Evolutionary conservation across 1,140 invertebrate genomes (phyloP).

Genomic region (Asobara japonica): DNA sequence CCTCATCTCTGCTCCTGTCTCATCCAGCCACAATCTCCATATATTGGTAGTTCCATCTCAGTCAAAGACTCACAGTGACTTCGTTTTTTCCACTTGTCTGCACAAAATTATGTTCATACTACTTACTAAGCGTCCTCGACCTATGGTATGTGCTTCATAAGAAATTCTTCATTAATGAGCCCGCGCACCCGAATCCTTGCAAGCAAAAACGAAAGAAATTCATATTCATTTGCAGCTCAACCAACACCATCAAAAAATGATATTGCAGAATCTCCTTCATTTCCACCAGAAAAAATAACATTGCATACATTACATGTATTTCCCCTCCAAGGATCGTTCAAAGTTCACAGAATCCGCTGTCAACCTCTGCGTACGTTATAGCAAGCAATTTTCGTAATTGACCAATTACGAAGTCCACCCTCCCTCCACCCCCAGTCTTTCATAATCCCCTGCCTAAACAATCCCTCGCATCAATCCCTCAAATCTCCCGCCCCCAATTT

Average conservation of each 20-base stretch:
- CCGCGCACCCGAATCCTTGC: not conserved
- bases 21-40: not conserved
- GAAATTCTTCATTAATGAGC: no score
- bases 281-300: not conserved
- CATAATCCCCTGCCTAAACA: not conserved
- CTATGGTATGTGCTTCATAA: no score
- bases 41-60: not conserved
- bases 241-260: no score
- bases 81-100: not conserved
- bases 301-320: not conserved
- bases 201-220: no score
- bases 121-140: no score
- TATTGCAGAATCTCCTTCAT: no score
- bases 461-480: not conserved
- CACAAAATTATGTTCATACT: not conserved
- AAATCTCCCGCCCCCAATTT: not conserved
- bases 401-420: not conserved
- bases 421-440: not conserved
- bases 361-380: not conserved
- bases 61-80: not conserved
- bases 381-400: not conserved
- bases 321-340: not conserved
- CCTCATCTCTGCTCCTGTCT: not conserved
- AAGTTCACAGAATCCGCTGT: not conserved
- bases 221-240: no score